These are phyloP conservation scores for Aphidoletes aphidimyza DNA, from an alignment of 2,888 invertebrate genomes.

Conservation along the genomic window DNA sequence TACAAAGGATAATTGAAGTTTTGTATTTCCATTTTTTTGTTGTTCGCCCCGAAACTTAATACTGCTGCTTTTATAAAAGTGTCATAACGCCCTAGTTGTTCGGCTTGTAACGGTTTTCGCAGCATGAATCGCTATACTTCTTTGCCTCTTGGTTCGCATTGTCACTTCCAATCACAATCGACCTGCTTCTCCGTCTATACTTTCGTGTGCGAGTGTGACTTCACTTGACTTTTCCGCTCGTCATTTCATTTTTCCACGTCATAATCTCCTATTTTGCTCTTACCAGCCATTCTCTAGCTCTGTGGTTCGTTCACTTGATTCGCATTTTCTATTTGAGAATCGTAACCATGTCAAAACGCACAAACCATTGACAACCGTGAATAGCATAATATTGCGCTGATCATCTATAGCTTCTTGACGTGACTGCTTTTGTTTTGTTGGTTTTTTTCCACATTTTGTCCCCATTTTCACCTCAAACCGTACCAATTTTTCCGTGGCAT, in stretches of 20 bases:
- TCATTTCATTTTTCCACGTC: not conserved
- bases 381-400: conserved; percentile 13
- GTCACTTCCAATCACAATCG: conserved; percentile 21
- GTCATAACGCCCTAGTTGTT: not conserved
- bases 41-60: conserved; percentile 20
- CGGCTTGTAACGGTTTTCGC: not conserved
- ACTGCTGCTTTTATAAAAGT: not conserved
- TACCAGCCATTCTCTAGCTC: no score
- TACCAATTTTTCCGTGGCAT: not conserved
- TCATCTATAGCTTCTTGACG: conserved; percentile 4
- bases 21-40: conserved; percentile 17
- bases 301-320: not conserved
- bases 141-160: not conserved
- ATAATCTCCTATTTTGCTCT: no score
- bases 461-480: conserved; percentile 13
- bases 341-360: not conserved
- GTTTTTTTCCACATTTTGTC: not conserved
- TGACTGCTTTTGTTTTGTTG: not conserved
- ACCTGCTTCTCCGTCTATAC: not conserved
- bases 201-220: not conserved
- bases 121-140: conserved; percentile 10
- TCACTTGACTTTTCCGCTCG: conserved; percentile 6
- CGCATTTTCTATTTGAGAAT: not conserved
- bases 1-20: conserved; percentile 29
- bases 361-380: conserved; percentile 24